These are phyloP conservation scores for Psilopogon haemacephalus DNA, from an alignment of 2,113 vertebrate genomes.

Conservation along the genomic window DNA sequence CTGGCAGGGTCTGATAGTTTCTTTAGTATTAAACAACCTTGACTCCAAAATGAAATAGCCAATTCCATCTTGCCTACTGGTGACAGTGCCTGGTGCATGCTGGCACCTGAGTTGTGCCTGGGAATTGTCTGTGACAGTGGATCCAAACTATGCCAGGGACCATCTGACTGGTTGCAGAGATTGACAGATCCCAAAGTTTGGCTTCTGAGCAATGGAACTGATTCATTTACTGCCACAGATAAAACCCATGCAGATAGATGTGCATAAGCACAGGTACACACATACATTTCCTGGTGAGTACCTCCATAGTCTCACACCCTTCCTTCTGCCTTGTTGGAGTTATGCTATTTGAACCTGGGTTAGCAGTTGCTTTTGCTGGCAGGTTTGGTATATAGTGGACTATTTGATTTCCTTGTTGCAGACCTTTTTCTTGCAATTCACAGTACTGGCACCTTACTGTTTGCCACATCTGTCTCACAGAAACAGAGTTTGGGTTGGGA, in stretches of 20 bases:
- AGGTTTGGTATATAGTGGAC: background rate
- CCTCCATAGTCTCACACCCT: background rate
- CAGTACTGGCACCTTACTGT: background rate
- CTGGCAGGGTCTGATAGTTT: background rate
- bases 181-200: background rate
- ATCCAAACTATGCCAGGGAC: background rate
- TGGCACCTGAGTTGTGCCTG: background rate
- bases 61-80: background rate
- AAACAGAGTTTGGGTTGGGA: background rate
- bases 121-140: background rate
- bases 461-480: background rate
- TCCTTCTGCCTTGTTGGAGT: background rate
- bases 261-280: accelerated
- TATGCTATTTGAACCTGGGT: background rate
- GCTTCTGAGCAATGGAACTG: background rate
- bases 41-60: background rate
- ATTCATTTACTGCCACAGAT: background rate
- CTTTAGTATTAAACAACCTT: background rate
- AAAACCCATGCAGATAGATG: background rate
- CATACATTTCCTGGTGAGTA: background rate
- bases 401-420: background rate
- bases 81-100: background rate
- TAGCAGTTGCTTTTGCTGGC: background rate
- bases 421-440: background rate
- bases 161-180: background rate